A percentile compares a stretch with the other conserved stretches of the same genome.
Conservation (phyloP, 2,888 invertebrate genomes). For the Mesorhabditis spiculigera region DNA sequence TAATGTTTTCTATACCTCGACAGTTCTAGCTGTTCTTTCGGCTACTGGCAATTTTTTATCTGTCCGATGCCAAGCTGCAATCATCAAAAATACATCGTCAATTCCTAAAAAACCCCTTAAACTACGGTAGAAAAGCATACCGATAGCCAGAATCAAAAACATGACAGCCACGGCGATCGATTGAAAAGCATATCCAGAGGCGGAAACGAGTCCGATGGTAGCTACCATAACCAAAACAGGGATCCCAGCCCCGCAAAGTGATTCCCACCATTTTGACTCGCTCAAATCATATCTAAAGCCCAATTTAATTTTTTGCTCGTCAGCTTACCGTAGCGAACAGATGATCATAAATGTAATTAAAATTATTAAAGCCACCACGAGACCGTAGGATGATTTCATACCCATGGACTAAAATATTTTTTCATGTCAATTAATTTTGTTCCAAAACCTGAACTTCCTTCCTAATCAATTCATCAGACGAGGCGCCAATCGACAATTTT, state of each 20-base stretch:
- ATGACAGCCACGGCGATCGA: conserved; percentile 39
- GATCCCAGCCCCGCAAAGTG: conserved; percentile 36
- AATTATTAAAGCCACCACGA: conserved; percentile 25
- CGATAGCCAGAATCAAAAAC: conserved; percentile 41
- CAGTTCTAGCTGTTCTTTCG: conserved; percentile 29
- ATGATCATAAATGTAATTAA: conserved; percentile 14
- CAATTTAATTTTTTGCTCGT: neutral
- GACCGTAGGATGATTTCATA: conserved; percentile 32
- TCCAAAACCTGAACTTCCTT: neutral
- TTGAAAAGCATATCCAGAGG: conserved; percentile 41
- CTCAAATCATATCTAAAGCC: conserved; percentile 20
- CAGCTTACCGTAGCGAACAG: conserved; percentile 36
- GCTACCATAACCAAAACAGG: conserved; percentile 36
- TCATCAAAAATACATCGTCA: conserved; percentile 45
- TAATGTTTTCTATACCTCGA: conserved; percentile 13
- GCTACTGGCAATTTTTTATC: conserved; percentile 26
- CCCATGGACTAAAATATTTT: conserved; percentile 23
- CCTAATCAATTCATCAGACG: neutral
- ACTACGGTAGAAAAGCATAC: conserved; percentile 7
- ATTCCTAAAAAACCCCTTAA: conserved; percentile 25
- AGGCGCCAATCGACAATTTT: neutral
- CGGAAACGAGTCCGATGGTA: conserved; percentile 40
- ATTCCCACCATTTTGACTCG: conserved; percentile 40
- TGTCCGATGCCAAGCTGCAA: conserved; percentile 42
- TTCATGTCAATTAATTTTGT: neutral